Evolutionary conservation across 2,888 invertebrate genomes (phyloP).

Genomic region (Andrena marginata): DNA sequence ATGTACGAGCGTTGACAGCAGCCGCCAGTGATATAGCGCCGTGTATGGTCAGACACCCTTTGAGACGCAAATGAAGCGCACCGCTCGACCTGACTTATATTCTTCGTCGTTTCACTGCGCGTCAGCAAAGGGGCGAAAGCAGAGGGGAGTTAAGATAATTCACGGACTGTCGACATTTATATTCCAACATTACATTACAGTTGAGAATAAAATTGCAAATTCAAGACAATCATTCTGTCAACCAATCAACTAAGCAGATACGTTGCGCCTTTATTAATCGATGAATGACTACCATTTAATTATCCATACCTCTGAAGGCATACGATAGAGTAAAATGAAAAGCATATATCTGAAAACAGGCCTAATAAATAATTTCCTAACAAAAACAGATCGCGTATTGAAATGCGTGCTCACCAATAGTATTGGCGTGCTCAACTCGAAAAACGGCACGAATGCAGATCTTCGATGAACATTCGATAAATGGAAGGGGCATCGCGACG

Average conservation of each 20-base stretch:
- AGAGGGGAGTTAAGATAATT: constrained; percentile 41
- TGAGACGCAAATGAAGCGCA: constrained; percentile 46
- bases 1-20: background rate
- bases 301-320: no score
- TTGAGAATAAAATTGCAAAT: no score
- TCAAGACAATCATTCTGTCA: no score
- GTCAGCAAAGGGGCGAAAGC: background rate
- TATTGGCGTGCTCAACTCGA: no score
- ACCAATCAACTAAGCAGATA: no score
- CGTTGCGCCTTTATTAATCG: no score
- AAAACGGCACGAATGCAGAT: background rate
- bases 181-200: no score
- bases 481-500: background rate
- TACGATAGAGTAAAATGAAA: no score
- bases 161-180: background rate
- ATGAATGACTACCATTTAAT: no score
- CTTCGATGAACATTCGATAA: background rate
- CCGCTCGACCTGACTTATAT: constrained; percentile 38
- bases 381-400: no score
- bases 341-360: no score
- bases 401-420: background rate
- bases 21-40: constrained; percentile 29
- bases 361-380: background rate
- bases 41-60: constrained; percentile 35
- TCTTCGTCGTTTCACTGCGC: constrained; percentile 4